Evolutionary conservation across 2,888 invertebrate genomes (phyloP).

Genomic region (Protophormia terraenovae): DNA sequence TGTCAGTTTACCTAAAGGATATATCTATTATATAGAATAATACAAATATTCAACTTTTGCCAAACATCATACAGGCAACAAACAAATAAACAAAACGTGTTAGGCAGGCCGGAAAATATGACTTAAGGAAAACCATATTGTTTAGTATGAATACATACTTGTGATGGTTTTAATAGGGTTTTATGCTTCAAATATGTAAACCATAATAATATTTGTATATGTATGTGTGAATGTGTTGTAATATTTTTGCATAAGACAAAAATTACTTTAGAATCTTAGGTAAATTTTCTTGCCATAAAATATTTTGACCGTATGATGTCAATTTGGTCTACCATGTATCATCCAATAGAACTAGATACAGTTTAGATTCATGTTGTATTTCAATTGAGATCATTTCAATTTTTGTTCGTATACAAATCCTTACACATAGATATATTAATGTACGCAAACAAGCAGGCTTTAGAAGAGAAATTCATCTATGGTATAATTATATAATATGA

Average conservation of each 20-base stretch:
- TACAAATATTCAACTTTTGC: not conserved
- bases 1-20: slow-evolving; percentile 33
- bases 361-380: not conserved
- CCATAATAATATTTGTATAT: slow-evolving; percentile 7
- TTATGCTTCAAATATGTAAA: slow-evolving; percentile 17
- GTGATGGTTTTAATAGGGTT: slow-evolving; percentile 38
- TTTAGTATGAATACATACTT: not conserved
- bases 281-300: not conserved
- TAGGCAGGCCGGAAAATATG: not conserved
- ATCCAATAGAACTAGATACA: not conserved
- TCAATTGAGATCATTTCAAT: slow-evolving; percentile 21
- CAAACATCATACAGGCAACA: slow-evolving; percentile 21
- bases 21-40: not conserved
- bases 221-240: not conserved
- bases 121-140: slow-evolving; percentile 24
- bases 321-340: not conserved
- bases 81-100: slow-evolving; percentile 10
- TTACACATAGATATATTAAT: not conserved
- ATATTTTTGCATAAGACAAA: too few species aligned
- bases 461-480: not conserved
- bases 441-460: not conserved
- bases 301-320: not conserved
- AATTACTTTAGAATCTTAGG: not conserved
- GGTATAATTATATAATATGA: slow-evolving; percentile 15
- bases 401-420: slow-evolving; percentile 37